phyloP scores from a whole-genome alignment of 2,888 invertebrate genomes.

The Sarcophaga rosellei region DNA sequence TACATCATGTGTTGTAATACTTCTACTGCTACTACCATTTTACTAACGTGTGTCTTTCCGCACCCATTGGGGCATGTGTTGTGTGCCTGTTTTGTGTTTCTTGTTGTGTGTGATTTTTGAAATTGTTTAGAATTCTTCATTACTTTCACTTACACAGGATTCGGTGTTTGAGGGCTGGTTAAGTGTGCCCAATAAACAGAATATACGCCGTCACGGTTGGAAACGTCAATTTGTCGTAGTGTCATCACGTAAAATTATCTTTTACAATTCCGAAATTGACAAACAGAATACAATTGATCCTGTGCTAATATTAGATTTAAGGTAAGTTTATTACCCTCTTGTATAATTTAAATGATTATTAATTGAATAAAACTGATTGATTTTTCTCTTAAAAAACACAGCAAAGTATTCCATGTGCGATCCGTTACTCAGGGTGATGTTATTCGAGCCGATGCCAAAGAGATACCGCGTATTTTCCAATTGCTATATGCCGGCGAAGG shows the following conservation, averaged over 20 bases:
- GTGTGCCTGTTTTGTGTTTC: neutral
- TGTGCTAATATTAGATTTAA: slow-evolving; percentile 96
- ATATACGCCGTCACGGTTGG: slow-evolving; percentile 97
- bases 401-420: slow-evolving; percentile 99
- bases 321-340: slow-evolving; percentile 83
- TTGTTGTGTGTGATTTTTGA: slow-evolving; percentile 14
- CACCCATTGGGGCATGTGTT: neutral
- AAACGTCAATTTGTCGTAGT: slow-evolving; percentile 98
- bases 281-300: slow-evolving; percentile 95
- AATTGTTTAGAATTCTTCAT: slow-evolving; percentile 74
- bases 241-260: slow-evolving; percentile 97
- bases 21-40: slow-evolving; percentile 30
- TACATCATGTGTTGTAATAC: slow-evolving; percentile 11
- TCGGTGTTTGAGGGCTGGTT: slow-evolving; percentile 97
- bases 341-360: neutral
- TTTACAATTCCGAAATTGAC: slow-evolving; percentile 97
- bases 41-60: slow-evolving; percentile 6
- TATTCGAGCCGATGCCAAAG: slow-evolving; percentile 98
- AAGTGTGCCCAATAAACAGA: slow-evolving; percentile 96
- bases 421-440: slow-evolving; percentile 99
- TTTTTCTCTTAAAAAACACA: slow-evolving; percentile 79
- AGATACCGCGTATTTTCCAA: slow-evolving; percentile 99
- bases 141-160: slow-evolving; percentile 82
- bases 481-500: slow-evolving; percentile 98
- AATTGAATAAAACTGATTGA: too few species aligned